Conservation (phyloP, 2,888 invertebrate species). For the Himalopsyche japonica region DNA sequence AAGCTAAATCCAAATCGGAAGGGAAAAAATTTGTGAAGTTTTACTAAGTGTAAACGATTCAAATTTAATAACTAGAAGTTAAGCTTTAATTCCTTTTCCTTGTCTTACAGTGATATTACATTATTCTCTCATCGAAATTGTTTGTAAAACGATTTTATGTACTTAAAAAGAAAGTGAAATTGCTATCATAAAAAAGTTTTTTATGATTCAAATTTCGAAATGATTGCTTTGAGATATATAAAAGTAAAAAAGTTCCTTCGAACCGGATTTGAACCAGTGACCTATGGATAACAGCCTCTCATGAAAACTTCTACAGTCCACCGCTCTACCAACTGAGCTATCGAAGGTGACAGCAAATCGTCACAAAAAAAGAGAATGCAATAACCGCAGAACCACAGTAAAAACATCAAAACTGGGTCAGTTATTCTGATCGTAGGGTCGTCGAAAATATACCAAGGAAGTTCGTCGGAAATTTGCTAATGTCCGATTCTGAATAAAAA, state of each 20-base stretch:
- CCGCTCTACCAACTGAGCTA: slow-evolving; percentile 64
- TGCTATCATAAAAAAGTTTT: no score
- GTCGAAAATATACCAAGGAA: background rate
- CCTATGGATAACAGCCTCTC: slow-evolving; percentile 58
- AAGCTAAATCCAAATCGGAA: no score
- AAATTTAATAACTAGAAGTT: no score
- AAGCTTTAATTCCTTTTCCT: no score
- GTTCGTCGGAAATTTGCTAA: no score
- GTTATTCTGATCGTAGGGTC: background rate
- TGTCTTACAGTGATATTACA: no score
- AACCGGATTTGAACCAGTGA: slow-evolving; percentile 59
- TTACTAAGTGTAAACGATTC: no score
- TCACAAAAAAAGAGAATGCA: background rate
- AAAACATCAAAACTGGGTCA: background rate
- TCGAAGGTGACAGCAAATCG: slow-evolving; percentile 50
- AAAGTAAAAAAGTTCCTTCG: slow-evolving; percentile 28
- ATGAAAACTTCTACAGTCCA: slow-evolving; percentile 53
- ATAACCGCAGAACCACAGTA: background rate
- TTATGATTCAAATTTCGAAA: background rate
- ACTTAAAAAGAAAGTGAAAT: no score
- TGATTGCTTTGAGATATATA: background rate
- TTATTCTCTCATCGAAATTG: no score
- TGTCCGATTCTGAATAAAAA: no score
- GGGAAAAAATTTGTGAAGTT: no score
- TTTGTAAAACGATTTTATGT: no score